Evolutionary conservation across 2,113 vertebrate genomes (phyloP), one percentile per base, ranked within the genome.

Genomic region (Zeus faber): DNA sequence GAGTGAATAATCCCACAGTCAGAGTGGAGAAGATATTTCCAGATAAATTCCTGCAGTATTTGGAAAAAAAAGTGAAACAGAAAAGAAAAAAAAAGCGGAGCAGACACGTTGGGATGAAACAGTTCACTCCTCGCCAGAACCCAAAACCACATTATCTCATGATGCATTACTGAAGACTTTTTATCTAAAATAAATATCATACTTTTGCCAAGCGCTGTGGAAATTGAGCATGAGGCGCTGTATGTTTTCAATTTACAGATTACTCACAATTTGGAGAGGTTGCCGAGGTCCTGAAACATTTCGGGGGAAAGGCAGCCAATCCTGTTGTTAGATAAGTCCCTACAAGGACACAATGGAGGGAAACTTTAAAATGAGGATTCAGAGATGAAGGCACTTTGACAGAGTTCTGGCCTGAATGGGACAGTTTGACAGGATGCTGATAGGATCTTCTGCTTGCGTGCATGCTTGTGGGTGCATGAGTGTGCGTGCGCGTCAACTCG

Each of bases 21-120:
- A 96, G 86, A 24, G 87, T 91, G 74, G 93, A 95, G 83, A 95
- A 96, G 60, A 96, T 95, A 77, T 96, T 96, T 20, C 92, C 93
- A 49, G 94, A 94, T 65, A 95, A 79, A 85, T 94, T 94, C 74
- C 94, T 95, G 64, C n/a, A n/a, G n/a, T n/a, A n/a, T 64, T 58
- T 14, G 47, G 20, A 68, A 51, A 24, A 44, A 41, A 45, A 26
- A 62, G n/a, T 31, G 39, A 17, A 53, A 56, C 10, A 58, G 10
- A 70, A 11, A 45, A 16, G 61, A 20, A 33, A 5, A 21, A 3
- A 26, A 22, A 52, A 17, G 40, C n/a, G 33, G 9, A 61, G 3
- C 63, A 41, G 6, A 33, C 3, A 33, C 31, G 2, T 8, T 33
- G 4, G 31, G 8, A 33, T 1, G 29, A 33, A 33, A 33, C n/a